A percentile compares a stretch with the other conserved stretches of the same genome.
These are phyloP conservation scores for Xestobium rufovillosum DNA, from an alignment of 2,888 invertebrate species.

Conservation along the genomic window DNA sequence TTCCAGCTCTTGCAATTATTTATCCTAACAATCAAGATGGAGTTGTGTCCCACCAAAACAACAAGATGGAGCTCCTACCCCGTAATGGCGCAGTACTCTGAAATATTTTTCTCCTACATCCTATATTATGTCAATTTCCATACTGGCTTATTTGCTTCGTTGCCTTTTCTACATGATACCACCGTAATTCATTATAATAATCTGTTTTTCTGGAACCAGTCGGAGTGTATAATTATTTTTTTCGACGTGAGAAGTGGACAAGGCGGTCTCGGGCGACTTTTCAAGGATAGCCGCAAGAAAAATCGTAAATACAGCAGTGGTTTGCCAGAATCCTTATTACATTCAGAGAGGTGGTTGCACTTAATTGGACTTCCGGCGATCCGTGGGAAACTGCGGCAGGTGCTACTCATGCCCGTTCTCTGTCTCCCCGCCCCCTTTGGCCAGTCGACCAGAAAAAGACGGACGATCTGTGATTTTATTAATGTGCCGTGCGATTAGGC, in stretches of 20 bases:
- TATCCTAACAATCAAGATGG: too few relatives aligned
- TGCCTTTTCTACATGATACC: constrained; percentile 5
- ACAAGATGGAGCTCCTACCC: too few relatives aligned
- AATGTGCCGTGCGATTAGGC: constrained; percentile 20
- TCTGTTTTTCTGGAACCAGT: constrained; percentile 8
- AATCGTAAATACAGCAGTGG: constrained; percentile 13
- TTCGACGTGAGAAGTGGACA: too few relatives aligned
- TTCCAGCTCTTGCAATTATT: too few relatives aligned
- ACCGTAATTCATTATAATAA: constrained; percentile 4
- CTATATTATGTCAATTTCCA: too few relatives aligned
- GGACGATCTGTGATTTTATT: constrained; percentile 20
- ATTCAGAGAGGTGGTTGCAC: constrained; percentile 35
- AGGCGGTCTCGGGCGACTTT: too few relatives aligned
- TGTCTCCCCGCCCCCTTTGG: constrained; percentile 12
- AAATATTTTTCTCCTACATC: too few relatives aligned
- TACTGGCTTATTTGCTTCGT: too few relatives aligned
- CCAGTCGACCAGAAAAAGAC: constrained; percentile 5
- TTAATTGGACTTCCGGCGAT: constrained; percentile 43
- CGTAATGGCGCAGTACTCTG: too few relatives aligned
- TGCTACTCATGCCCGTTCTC: constrained; percentile 26
- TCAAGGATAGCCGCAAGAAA: constrained; percentile 11
- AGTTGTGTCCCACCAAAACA: too few relatives aligned
- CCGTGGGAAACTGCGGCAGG: constrained; percentile 42
- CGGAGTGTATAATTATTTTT: too few relatives aligned
- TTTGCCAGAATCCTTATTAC: constrained; percentile 19